Percentiles rank a stretch among this genome's conserved stretches.
These are phyloP conservation scores for Brachyhypopomus occidentalis DNA, from an alignment of 2,113 vertebrate genomes.

Conservation along the genomic window DNA sequence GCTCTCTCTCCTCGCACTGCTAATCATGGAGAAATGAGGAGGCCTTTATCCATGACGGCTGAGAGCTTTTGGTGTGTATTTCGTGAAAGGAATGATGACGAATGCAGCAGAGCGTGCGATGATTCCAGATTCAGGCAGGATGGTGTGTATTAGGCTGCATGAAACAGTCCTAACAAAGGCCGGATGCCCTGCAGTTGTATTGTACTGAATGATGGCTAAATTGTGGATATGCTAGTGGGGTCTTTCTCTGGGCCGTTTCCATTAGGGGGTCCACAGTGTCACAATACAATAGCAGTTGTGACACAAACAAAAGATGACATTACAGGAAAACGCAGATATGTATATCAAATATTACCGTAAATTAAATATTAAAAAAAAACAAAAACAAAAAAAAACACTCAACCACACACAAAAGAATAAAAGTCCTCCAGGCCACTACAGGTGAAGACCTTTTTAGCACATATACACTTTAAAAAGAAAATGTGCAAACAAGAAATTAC, in stretches of 20 bases:
- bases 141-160: neutral
- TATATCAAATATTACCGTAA: too few species aligned
- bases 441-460: too few species aligned
- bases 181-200: neutral
- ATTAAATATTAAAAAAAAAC: too few species aligned
- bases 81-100: slow-evolving; percentile 18
- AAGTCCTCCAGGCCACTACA: too few species aligned
- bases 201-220: neutral
- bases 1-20: neutral
- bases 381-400: too few species aligned
- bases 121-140: neutral
- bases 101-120: neutral
- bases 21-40: slow-evolving; percentile 8
- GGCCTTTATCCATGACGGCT: neutral
- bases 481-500: too few species aligned
- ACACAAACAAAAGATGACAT: neutral
- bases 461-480: too few species aligned
- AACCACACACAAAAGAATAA: too few species aligned
- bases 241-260: neutral
- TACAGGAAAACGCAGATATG: too few species aligned
- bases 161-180: neutral
- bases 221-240: neutral
- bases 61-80: slow-evolving; percentile 18
- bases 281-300: too few species aligned
- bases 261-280: too few species aligned